phyloP scores from a whole-genome alignment of 2,797 vertebrate species.

The Morelia viridis region DNA sequence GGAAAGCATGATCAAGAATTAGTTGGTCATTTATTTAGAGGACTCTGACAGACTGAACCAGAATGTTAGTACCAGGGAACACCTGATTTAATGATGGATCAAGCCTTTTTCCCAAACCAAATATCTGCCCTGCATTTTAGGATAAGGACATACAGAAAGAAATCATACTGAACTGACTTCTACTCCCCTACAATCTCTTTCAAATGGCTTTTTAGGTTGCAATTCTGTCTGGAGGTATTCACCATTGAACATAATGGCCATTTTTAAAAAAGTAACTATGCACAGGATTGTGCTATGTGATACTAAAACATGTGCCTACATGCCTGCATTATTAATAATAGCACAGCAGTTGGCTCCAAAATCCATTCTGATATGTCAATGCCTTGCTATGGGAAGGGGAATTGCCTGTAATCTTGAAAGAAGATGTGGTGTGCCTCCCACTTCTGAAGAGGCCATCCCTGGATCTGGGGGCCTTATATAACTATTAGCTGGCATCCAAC shows the following conservation, averaged over 20 bases:
- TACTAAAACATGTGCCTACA: background rate
- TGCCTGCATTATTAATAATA: conserved; percentile 1
- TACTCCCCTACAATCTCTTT: background rate
- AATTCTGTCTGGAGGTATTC: background rate
- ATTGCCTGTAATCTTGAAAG: background rate
- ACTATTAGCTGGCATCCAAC: background rate
- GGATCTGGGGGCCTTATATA: background rate
- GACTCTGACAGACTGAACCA: conserved; percentile 12
- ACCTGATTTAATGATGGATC: conserved; percentile 11
- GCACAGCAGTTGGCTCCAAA: background rate
- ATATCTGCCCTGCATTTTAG: rapidly evolving
- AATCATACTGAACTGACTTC: background rate
- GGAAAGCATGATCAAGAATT: conserved; percentile 8
- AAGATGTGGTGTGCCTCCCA: background rate
- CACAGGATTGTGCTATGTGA: background rate
- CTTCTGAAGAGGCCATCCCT: background rate
- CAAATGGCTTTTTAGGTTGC: background rate
- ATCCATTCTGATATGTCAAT: background rate
- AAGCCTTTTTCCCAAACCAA: conserved; percentile 46
- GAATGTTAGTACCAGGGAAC: conserved; percentile 21
- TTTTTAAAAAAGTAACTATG: background rate
- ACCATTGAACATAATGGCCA: background rate
- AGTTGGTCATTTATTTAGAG: background rate
- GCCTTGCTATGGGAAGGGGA: background rate
- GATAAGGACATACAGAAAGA: background rate